Conservation (phyloP, 1,140 invertebrate genomes). For the Macrotrachela quadricornifera region DNA sequence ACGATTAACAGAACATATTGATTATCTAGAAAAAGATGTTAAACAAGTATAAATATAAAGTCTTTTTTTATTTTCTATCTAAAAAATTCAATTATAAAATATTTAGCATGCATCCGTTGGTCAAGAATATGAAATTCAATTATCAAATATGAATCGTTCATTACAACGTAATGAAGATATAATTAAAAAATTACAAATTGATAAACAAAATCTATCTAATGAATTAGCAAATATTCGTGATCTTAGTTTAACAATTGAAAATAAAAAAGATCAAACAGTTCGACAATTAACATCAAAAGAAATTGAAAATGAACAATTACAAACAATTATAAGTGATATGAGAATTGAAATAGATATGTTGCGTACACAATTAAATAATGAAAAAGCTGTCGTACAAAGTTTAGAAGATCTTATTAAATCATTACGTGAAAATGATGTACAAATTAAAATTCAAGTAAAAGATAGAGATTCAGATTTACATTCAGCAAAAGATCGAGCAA, state of each 20-base stretch:
- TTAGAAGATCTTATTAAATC: conserved; percentile 24
- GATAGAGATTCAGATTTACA: conserved; percentile 28
- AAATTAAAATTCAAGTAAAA: conserved; percentile 20
- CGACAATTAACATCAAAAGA: conserved; percentile 19
- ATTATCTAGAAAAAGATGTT: conserved; percentile 24
- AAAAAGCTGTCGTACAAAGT: conserved; percentile 18
- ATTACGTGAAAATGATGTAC: conserved; percentile 28
- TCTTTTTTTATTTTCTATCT: too few species aligned
- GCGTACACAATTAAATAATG: conserved; percentile 18
- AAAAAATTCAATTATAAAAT: not conserved
- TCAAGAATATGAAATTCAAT: conserved; percentile 25
- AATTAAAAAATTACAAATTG: conserved; percentile 19
- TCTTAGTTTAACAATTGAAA: conserved; percentile 23
- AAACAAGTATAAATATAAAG: conserved; percentile 12
- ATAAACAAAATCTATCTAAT: conserved; percentile 17
- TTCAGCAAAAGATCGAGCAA: conserved; percentile 25
- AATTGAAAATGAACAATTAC: conserved; percentile 28
- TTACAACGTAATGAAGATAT: conserved; percentile 23
- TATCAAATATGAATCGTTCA: conserved; percentile 22
- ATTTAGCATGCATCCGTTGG: conserved; percentile 20
- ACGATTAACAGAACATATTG: conserved; percentile 20
- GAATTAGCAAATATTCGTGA: conserved; percentile 26
- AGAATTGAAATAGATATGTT: conserved; percentile 21
- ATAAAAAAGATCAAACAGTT: conserved; percentile 22
- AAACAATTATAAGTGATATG: conserved; percentile 19